A percentile compares a stretch with the other conserved stretches of the same genome.
Conservation (phyloP, 2,888 invertebrate species). For the Stictocephala bisonia region DNA sequence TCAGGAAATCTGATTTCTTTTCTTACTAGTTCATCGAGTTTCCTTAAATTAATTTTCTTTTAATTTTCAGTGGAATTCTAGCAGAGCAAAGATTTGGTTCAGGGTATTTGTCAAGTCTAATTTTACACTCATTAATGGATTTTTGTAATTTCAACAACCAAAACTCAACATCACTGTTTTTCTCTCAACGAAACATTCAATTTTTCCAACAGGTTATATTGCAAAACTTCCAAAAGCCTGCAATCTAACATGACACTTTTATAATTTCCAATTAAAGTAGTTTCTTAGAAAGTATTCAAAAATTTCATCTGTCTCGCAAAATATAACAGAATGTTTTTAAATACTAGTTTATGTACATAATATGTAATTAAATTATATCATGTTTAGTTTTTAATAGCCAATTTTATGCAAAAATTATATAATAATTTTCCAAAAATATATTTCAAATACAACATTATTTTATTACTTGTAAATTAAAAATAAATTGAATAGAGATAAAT, state of each 20-base stretch:
- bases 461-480: no score
- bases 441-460: no score
- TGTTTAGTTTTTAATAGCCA: no score
- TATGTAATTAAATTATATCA: no score
- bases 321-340: no score
- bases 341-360: no score
- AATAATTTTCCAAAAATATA: no score
- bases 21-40: constrained; percentile 13
- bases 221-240: constrained; percentile 22
- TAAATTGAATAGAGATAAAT: no score
- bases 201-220: neutral
- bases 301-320: no score
- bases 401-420: no score
- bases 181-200: neutral
- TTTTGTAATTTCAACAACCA: constrained; percentile 9
- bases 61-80: constrained; percentile 38
- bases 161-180: neutral
- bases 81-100: constrained; percentile 15
- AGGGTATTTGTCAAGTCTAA: constrained; percentile 36
- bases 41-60: constrained; percentile 42
- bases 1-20: constrained; percentile 36
- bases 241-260: neutral
- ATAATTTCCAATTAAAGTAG: no score
- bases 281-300: no score
- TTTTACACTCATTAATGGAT: neutral